Conservation (phyloP, 2,797 vertebrate species). For the Gymnopithys bicolor region DNA sequence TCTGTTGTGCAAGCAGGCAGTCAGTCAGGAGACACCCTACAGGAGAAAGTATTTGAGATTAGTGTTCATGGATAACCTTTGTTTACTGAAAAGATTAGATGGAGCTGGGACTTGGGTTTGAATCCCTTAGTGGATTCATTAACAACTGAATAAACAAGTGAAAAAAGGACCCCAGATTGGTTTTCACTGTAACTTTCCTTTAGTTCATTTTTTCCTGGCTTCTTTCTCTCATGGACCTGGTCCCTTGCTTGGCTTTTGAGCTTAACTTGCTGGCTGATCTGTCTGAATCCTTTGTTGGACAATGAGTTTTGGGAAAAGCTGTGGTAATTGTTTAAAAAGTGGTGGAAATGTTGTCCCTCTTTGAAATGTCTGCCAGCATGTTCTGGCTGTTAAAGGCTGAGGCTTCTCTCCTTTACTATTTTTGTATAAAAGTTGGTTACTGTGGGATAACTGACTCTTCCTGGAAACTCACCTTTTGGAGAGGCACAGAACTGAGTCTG, state of each 20-base stretch:
- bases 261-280: background rate
- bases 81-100: background rate
- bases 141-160: background rate
- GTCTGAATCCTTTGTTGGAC: background rate
- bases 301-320: background rate
- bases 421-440: background rate
- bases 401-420: background rate
- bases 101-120: background rate
- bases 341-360: background rate
- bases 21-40: background rate
- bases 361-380: background rate
- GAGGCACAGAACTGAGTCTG: background rate
- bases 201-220: background rate
- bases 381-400: background rate
- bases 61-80: background rate
- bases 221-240: background rate
- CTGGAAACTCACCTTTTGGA: background rate
- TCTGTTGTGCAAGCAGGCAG: background rate
- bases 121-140: background rate
- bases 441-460: background rate
- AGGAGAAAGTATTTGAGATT: background rate
- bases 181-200: background rate
- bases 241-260: background rate
- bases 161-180: background rate
- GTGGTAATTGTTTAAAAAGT: background rate